These are phyloP conservation scores for Myanophis thanlyinensis DNA, from an alignment of 2,113 vertebrate genomes.

Conservation along the genomic window DNA sequence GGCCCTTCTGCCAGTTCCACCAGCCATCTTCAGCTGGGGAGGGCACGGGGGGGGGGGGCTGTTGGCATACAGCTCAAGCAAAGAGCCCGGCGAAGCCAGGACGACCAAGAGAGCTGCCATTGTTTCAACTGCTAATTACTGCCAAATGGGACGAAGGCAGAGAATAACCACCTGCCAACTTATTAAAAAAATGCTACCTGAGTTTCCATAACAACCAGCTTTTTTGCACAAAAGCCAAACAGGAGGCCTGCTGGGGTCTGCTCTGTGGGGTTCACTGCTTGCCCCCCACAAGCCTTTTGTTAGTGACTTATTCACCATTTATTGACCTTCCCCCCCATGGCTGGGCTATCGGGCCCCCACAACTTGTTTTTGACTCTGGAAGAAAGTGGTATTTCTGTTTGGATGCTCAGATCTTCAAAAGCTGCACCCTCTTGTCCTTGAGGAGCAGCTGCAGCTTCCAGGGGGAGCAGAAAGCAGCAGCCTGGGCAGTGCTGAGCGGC, in stretches of 20 bases:
- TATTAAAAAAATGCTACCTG: constrained; percentile 47
- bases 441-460: background rate
- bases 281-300: background rate
- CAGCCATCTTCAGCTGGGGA: background rate
- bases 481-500: background rate
- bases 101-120: background rate
- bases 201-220: constrained; percentile 48
- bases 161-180: constrained; percentile 51
- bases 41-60: background rate
- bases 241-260: constrained; percentile 3
- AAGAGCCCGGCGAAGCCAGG: background rate
- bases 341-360: background rate
- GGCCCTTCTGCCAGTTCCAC: background rate
- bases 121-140: constrained; percentile 20
- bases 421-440: fast-evolving
- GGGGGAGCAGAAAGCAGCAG: background rate
- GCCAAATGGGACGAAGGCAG: constrained; percentile 64
- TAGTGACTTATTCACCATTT: background rate
- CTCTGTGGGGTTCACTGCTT: fast-evolving
- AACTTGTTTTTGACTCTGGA: fast-evolving
- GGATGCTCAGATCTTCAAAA: background rate
- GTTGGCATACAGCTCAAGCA: no score
- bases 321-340: background rate
- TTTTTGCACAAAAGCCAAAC: constrained; percentile 41
- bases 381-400: background rate